Conservation (phyloP, 2,797 vertebrate genomes). For the Borostomias antarcticus region DNA sequence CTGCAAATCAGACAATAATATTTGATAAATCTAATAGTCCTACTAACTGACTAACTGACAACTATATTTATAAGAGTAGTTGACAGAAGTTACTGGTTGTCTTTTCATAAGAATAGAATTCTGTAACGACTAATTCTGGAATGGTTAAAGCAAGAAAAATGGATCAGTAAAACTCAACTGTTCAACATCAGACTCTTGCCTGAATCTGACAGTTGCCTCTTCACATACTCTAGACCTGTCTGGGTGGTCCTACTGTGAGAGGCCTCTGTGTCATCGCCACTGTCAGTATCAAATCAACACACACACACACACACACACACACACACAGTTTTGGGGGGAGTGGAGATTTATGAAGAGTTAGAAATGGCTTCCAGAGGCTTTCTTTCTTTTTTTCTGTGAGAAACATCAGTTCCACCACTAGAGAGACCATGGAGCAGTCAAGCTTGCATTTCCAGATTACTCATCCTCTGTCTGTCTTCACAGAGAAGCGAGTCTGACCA, state of each 20-base stretch:
- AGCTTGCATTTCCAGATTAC: background rate
- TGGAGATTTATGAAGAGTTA: background rate
- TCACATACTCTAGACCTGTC: background rate
- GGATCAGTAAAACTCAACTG: too few species aligned
- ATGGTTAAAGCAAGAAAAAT: conserved; percentile 27
- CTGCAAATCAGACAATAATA: too few species aligned
- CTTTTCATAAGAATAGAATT: background rate
- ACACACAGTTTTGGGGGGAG: conserved; percentile 15
- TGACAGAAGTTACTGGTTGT: background rate
- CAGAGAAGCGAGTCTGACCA: too few species aligned
- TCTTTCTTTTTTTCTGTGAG: background rate
- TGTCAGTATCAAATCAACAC: conserved; percentile 16
- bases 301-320: conserved; percentile 19
- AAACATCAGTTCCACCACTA: background rate
- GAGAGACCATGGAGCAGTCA: conserved; percentile 10
- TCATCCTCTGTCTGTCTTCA: too few species aligned
- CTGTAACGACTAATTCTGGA: background rate
- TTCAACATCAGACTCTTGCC: conserved; percentile 13
- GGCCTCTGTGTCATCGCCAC: conserved; percentile 40
- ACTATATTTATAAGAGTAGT: background rate
- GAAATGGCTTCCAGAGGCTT: background rate
- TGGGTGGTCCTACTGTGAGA: conserved; percentile 58
- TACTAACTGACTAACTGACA: background rate
- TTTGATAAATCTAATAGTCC: background rate
- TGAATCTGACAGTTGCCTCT: conserved; percentile 19